phyloP scores from a whole-genome alignment of 2,113 vertebrate species.

The Stegostoma tigrinum region DNA sequence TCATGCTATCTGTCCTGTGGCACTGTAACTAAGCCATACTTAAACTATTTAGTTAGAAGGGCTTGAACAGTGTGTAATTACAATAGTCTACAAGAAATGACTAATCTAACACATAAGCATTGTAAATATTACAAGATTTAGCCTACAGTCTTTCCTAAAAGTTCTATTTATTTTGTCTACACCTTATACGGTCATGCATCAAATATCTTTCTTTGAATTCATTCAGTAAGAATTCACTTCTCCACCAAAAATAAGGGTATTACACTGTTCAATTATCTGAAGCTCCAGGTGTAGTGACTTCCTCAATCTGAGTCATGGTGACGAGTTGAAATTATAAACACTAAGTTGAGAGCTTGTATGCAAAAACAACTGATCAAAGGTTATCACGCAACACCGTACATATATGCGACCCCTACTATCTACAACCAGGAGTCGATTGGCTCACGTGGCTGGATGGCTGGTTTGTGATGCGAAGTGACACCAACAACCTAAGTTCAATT shows the following conservation, averaged over 20 bases:
- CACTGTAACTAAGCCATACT: conserved; percentile 56
- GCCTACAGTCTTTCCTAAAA: not conserved
- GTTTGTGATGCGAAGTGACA: too few relatives aligned
- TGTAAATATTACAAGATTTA: not conserved
- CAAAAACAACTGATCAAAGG: not conserved
- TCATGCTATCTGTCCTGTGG: conserved; percentile 54
- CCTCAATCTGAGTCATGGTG: not conserved
- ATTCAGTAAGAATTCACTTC: not conserved
- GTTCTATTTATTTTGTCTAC: not conserved
- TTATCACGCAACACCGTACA: too few relatives aligned
- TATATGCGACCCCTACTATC: too few relatives aligned
- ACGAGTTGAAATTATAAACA: not conserved
- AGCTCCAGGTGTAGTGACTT: not conserved
- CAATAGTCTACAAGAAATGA: not conserved
- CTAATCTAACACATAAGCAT: not conserved
- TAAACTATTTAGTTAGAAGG: conserved; percentile 43
- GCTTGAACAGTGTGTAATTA: not conserved
- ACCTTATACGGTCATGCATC: not conserved
- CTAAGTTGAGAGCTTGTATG: not conserved
- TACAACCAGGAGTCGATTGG: too few relatives aligned
- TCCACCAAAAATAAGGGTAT: not conserved
- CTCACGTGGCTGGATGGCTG: too few relatives aligned
- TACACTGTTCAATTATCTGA: not conserved
- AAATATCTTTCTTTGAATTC: not conserved
- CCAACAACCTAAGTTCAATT: too few relatives aligned